Base-by-base conservation (phyloP, 2,113 vertebrate genomes). In the Ceyx margarethae region DNA sequence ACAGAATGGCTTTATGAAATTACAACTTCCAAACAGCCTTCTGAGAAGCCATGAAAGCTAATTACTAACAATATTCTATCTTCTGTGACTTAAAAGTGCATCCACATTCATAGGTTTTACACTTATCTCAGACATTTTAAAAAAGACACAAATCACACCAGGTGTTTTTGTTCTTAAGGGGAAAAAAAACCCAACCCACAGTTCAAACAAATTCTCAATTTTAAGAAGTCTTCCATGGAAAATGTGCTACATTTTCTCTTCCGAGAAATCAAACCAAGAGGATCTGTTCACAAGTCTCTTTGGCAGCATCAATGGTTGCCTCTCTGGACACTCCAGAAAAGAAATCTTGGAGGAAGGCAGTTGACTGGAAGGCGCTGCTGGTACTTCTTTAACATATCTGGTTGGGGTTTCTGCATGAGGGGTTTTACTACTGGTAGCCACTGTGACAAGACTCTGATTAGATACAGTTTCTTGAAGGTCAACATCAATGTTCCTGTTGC, bases 1-100 rank as follows among this genome's bases (percentile, higher is more conserved):
- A 93, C 85, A 93, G 43, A 73, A 96, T 95, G 91, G 92, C 91
- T 97, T 97, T 96, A 95, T 69, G 91, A 91, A 96, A 97, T 71
- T 53, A 72, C 31, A 90, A 86, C 56, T 91, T 96, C 65, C 84
- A 86, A 96, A 90, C 2, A 76, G 76, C 81, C 61, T 87, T 96
- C 91, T 66, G 89, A 94, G 87, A 97, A 97, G 94, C 80, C n/a
- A 93, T 73, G 64, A 69, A 78, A 71, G 60, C 96, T 95, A 95
- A 57, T 9, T 61, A 66, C 85, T 91, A 96, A 10, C 89, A 95
- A 79, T 80, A 89, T 58, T 81, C 60, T 80, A 74, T 57, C 84
- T 93, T 92, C 76, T 95, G 91, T 76, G 42, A 96, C 91, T 91
- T 82, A 79, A 96, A 96, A 97, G 97, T 97, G 96, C 96, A 43